Conservation (phyloP, 2,113 vertebrate species). For the Corythaeola cristata region DNA sequence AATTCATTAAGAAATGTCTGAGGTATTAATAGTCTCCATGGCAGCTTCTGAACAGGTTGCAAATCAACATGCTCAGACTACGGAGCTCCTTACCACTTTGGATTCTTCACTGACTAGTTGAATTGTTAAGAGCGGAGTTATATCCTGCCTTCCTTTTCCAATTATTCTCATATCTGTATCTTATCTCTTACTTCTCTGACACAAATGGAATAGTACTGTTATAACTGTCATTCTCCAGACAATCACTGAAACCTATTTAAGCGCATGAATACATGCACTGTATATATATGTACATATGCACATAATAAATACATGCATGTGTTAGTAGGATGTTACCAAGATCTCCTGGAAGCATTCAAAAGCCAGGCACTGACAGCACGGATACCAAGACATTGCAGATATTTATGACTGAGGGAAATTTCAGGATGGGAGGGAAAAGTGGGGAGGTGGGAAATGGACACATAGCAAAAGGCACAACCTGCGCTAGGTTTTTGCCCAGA, state of each 20-base stretch:
- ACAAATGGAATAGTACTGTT: background rate
- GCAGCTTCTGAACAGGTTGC: background rate
- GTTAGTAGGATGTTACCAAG: background rate
- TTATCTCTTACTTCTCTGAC: background rate
- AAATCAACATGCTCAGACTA: background rate
- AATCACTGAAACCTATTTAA: background rate
- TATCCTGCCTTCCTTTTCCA: background rate
- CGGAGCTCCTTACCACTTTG: background rate
- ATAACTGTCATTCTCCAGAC: background rate
- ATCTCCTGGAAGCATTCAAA: background rate
- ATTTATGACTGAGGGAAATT: background rate
- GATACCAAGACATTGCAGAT: background rate
- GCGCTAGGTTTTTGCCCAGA: background rate
- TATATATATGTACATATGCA: background rate
- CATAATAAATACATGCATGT: background rate
- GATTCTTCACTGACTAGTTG: background rate
- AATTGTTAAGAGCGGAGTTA: background rate
- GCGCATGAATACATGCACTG: background rate
- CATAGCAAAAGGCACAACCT: background rate
- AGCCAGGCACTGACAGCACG: background rate
- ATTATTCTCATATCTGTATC: background rate
- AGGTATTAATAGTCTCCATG: constrained; percentile 5
- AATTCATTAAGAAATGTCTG: constrained; percentile 29
- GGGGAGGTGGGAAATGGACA: background rate
- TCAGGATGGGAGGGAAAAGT: background rate